phyloP scores from a whole-genome alignment of 2,888 invertebrate species.

The Amaurobius ferox region DNA sequence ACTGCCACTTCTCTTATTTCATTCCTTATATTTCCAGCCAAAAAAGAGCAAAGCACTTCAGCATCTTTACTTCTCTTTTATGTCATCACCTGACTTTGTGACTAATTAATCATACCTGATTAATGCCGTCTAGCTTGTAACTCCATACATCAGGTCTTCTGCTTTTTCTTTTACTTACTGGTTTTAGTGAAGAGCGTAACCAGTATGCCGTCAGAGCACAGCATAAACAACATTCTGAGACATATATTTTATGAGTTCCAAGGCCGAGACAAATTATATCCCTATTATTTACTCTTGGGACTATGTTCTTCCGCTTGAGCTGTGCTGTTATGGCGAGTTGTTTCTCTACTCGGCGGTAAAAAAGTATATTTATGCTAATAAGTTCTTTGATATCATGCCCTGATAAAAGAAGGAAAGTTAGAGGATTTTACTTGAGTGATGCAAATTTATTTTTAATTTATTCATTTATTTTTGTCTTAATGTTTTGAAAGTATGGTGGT shows the following conservation, averaged over 20 bases:
- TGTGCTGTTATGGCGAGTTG: not conserved
- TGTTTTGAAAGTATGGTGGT: no score
- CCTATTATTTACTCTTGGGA: conserved; percentile 54
- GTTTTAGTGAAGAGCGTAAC: conserved; percentile 40
- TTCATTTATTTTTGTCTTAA: no score
- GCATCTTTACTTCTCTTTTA: not conserved
- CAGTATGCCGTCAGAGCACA: conserved; percentile 27
- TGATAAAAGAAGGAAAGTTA: no score
- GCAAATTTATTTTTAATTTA: no score
- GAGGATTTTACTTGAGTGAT: no score
- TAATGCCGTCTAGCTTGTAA: conserved; percentile 36
- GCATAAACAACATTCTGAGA: conserved; percentile 35
- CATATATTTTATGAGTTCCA: conserved; percentile 48
- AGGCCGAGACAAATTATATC: conserved; percentile 56
- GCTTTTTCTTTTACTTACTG: conserved; percentile 37
- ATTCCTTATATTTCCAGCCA: not conserved
- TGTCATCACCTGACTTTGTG: conserved; percentile 49
- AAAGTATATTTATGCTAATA: not conserved
- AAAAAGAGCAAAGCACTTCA: not conserved
- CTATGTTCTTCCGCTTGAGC: not conserved
- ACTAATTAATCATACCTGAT: conserved; percentile 66
- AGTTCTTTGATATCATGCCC: not conserved
- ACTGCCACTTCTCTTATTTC: no score
- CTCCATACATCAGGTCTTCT: conserved; percentile 44
- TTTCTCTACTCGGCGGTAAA: not conserved